Evolutionary conservation across 2,113 vertebrate genomes (phyloP).

Genomic region (Dermatemys mawii): DNA sequence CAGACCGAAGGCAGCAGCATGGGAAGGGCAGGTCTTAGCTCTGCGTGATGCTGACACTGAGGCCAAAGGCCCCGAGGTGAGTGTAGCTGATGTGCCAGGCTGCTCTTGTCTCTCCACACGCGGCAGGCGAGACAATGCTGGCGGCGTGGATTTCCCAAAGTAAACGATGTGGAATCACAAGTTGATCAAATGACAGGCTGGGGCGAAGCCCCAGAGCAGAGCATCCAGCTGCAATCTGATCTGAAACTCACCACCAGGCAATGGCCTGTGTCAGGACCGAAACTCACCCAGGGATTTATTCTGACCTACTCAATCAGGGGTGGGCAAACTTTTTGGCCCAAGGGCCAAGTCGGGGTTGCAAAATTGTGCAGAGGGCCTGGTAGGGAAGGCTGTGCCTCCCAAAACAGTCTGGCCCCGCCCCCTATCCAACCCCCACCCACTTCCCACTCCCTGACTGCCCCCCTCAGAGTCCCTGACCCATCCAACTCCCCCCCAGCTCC

Average conservation of each 20-base stretch:
- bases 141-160: neutral
- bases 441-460: no score
- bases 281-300: neutral
- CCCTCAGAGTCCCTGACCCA: no score
- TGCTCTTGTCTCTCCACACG: neutral
- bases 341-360: no score
- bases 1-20: neutral
- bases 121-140: neutral
- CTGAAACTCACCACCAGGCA: neutral
- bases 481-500: no score
- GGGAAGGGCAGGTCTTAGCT: no score
- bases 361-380: no score
- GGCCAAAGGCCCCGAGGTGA: neutral
- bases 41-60: neutral
- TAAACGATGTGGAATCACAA: no score
- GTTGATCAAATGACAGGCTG: neutral
- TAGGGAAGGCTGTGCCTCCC: no score
- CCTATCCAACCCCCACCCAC: no score
- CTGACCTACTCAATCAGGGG: no score
- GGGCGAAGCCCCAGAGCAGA: neutral
- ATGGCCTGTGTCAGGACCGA: neutral
- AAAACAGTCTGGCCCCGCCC: no score
- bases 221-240: neutral
- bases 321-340: no score
- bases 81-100: neutral